Evolutionary conservation across 1,140 invertebrate genomes (phyloP).

Genomic region (Trichonephila inaurata): DNA sequence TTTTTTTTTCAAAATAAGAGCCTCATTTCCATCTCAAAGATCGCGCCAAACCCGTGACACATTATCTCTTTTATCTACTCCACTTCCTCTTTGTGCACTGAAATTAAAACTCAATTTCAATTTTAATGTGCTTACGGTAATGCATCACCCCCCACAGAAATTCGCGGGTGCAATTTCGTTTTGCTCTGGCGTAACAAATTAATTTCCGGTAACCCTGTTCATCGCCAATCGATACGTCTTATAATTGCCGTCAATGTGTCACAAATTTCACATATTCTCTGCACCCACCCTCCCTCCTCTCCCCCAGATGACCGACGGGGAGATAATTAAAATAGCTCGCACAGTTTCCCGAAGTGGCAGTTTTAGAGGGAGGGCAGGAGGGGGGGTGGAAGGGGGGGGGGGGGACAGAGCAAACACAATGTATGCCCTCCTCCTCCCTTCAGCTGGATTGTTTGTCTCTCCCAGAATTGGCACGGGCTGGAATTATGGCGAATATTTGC

Average conservation of each 20-base stretch:
- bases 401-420: conserved; percentile 48
- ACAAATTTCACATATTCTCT: conserved; percentile 65
- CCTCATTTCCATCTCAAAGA: neutral
- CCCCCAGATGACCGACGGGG: conserved; percentile 34
- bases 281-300: neutral
- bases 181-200: conserved; percentile 27
- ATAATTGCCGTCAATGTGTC: conserved; percentile 76
- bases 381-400: neutral
- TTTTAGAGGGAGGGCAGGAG: neutral
- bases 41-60: neutral
- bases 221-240: conserved; percentile 63
- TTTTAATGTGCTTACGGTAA: neutral
- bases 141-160: neutral
- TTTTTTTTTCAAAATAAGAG: too few species aligned
- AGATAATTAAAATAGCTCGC: conserved; percentile 71
- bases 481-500: conserved; percentile 11
- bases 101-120: conserved; percentile 32
- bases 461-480: neutral
- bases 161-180: neutral
- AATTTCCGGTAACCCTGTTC: conserved; percentile 45
- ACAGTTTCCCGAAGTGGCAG: neutral
- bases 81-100: neutral
- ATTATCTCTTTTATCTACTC: neutral
- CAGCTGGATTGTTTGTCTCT: conserved; percentile 26
- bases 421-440: neutral